These are phyloP conservation scores for Coluber constrictor DNA, from an alignment of 2,797 vertebrate genomes.

Conservation along the genomic window DNA sequence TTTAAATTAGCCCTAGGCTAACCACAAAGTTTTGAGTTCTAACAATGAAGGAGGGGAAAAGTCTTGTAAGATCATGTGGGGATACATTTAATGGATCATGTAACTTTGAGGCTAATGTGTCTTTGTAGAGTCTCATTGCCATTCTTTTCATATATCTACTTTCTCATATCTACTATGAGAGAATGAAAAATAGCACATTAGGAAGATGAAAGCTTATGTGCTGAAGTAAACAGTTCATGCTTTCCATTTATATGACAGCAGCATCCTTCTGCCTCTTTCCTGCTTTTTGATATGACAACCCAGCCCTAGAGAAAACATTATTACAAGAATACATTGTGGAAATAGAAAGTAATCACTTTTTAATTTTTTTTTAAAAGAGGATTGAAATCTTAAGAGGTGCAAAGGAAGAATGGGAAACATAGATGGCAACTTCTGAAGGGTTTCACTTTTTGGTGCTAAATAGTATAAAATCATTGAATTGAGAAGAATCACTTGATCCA, in stretches of 20 bases:
- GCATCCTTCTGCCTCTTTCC: not conserved
- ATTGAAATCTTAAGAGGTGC: slow-evolving; percentile 16
- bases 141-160: slow-evolving; percentile 1
- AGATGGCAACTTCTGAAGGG: not conserved
- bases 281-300: slow-evolving; percentile 1
- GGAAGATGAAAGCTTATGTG: slow-evolving; percentile 2
- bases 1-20: not conserved
- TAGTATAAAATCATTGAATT: slow-evolving; percentile 21
- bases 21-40: not conserved
- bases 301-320: not conserved
- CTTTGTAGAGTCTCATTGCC: not conserved
- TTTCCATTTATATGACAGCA: not conserved
- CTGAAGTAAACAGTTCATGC: not conserved
- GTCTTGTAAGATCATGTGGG: not conserved
- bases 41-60: not conserved
- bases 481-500: slow-evolving; percentile 13
- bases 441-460: not conserved
- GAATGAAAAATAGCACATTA: not conserved
- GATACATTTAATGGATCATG: not conserved
- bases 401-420: not conserved
- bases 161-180: not conserved
- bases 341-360: not conserved
- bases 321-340: not conserved
- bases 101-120: not conserved
- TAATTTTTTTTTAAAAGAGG: not conserved